phyloP scores from a whole-genome alignment of 2,797 vertebrate species.

The Myripristis murdjan region DNA sequence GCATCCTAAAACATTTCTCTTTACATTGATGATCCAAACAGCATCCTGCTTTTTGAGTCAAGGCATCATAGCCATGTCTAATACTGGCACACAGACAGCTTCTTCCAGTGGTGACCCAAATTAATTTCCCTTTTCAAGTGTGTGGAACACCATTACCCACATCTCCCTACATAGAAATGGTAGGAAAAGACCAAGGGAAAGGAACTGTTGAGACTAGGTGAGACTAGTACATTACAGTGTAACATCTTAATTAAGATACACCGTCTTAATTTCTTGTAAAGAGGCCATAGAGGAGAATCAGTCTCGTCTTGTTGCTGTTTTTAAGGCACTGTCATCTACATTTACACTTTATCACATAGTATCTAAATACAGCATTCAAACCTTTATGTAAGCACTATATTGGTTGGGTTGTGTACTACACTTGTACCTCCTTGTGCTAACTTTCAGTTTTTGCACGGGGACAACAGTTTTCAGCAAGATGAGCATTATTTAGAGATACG shows the following conservation, averaged over 20 bases:
- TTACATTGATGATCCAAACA: constrained; percentile 1
- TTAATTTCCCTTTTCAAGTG: constrained; percentile 82
- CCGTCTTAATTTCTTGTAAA: constrained; percentile 12
- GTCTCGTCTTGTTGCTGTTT: background rate
- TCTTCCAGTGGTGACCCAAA: constrained; percentile 81
- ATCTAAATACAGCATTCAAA: background rate
- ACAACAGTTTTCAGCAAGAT: background rate
- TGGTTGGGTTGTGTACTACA: background rate
- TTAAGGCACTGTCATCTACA: no score
- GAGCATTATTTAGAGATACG: background rate
- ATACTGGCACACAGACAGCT: constrained; percentile 82
- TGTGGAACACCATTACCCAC: constrained; percentile 62
- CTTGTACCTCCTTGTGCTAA: background rate
- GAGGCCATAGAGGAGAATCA: background rate
- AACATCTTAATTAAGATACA: background rate
- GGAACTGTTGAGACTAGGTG: background rate
- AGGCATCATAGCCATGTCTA: constrained; percentile 52
- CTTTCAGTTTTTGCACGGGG: background rate
- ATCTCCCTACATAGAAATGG: constrained; percentile 36
- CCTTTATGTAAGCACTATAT: background rate
- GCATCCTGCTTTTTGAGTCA: background rate
- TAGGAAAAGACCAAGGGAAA: constrained; percentile 15
- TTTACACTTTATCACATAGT: no score
- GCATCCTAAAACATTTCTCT: constrained; percentile 40
- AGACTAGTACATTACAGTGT: background rate